These are phyloP conservation scores for Psittacula cyanocephala DNA, from an alignment of 2,113 vertebrate genomes.

Conservation along the genomic window DNA sequence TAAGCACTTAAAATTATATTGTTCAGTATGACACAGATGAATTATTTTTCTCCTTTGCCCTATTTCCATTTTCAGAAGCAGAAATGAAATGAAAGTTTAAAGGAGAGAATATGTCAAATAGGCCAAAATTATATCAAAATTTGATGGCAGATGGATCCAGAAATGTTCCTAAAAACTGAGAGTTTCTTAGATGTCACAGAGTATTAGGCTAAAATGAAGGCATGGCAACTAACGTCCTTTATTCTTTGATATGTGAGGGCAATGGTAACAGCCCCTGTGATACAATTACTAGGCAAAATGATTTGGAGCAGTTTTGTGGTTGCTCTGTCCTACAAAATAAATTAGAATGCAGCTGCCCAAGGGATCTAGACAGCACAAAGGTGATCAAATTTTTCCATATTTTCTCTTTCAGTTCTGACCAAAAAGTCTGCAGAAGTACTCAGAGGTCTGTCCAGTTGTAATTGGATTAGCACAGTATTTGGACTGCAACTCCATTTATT, in stretches of 20 bases:
- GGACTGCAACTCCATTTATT: neutral
- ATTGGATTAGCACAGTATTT: constrained; percentile 1
- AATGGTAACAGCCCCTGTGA: neutral
- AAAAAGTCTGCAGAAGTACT: neutral
- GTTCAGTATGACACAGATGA: neutral
- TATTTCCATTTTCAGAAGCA: neutral
- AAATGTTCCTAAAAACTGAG: neutral
- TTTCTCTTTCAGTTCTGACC: neutral
- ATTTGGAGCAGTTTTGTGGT: neutral
- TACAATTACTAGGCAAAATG: neutral
- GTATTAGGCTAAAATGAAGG: neutral
- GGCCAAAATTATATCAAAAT: neutral
- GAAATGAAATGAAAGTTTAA: neutral
- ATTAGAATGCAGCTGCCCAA: neutral
- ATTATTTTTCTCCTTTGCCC: neutral
- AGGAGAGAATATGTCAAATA: neutral
- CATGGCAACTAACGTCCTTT: neutral
- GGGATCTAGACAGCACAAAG: neutral
- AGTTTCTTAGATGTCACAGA: neutral
- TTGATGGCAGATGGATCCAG: neutral
- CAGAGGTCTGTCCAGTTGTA: neutral
- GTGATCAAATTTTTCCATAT: neutral
- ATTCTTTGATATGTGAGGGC: neutral
- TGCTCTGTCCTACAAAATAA: neutral
- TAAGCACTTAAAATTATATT: neutral